Base-by-base conservation (phyloP, 2,797 vertebrate genomes). In the Spondyliosoma cantharus region DNA sequence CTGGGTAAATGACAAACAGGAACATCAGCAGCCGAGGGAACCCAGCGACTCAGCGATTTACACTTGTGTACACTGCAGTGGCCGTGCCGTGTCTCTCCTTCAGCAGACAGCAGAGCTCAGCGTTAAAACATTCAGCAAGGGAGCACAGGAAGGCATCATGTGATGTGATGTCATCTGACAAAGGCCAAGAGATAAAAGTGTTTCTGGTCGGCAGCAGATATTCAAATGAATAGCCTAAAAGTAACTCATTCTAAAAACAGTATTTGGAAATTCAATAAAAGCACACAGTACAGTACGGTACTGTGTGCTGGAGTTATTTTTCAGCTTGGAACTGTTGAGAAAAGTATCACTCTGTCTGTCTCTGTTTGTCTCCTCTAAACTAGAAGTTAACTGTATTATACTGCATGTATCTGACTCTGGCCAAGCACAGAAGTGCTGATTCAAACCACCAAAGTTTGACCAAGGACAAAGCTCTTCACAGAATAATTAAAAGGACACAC, bases 1-100 rank as follows among this genome's bases (percentile, higher is more conserved):
- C 81, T 91, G 83, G 80, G 91, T 87, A 93, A 92, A 92, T 91
- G 77, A 83, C 88, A 90, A 82, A 78, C 81, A 63, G 43, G 74
- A 82, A 85, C 85, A 89, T 86, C 82, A 88, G 83, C 81, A 86
- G 80, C 48, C 4, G 19, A 67, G 60, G 72, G 76, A 82, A 60
- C 65, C 60, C 45, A 43, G 61, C 71, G 7, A 86, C 71, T 90
- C 87, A 90, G 87, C 72, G 46, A 65, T 86, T 86, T 80, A 56
- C 5, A 19, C 45, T 71, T 87, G 82, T 86, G 89, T 83, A 68
- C 75, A 78, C 76, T 81, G 82, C 78, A 37, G 80, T 61, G 65
- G 81, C 74, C 59, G n/a, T 17, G 74, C 7, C 20, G 25, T 61
- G 81, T 82, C 73, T 84, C 73, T 87, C 83, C 84, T 82, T 86